Conservation (phyloP, 2,113 vertebrate genomes). For the Grammomys surdaster region DNA sequence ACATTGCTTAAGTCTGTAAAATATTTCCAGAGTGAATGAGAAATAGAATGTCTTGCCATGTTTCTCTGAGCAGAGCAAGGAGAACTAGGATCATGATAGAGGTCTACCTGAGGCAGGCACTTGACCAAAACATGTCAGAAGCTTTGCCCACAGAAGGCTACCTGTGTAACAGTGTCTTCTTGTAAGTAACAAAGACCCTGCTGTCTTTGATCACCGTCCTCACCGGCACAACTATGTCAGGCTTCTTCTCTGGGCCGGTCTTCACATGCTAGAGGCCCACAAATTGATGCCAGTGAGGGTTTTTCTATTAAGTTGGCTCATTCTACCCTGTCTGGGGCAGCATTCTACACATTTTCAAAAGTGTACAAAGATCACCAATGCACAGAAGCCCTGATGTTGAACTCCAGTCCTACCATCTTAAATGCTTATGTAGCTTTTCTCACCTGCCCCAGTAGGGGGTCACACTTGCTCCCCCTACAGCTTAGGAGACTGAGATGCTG, state of each 20-base stretch:
- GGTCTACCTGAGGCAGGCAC: background rate
- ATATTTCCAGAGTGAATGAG: slow-evolving; percentile 41
- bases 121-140: background rate
- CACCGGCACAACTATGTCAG: background rate
- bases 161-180: background rate
- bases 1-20: slow-evolving; percentile 27
- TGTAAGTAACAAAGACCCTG: background rate
- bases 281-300: background rate
- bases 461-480: background rate
- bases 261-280: background rate
- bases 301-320: background rate
- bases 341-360: slow-evolving; percentile 23
- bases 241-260: background rate
- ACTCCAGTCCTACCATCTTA: background rate
- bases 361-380: background rate
- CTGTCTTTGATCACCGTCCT: background rate
- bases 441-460: no score
- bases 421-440: background rate
- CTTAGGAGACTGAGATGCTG: background rate
- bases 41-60: background rate
- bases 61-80: background rate
- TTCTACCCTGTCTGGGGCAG: background rate
- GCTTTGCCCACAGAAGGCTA: background rate
- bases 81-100: slow-evolving; percentile 43
- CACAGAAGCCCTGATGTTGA: background rate